A percentile compares a stretch with the other conserved stretches of the same genome.
Evolutionary conservation across 1,140 invertebrate species (phyloP).

Genomic region (Temnothorax nylanderi): DNA sequence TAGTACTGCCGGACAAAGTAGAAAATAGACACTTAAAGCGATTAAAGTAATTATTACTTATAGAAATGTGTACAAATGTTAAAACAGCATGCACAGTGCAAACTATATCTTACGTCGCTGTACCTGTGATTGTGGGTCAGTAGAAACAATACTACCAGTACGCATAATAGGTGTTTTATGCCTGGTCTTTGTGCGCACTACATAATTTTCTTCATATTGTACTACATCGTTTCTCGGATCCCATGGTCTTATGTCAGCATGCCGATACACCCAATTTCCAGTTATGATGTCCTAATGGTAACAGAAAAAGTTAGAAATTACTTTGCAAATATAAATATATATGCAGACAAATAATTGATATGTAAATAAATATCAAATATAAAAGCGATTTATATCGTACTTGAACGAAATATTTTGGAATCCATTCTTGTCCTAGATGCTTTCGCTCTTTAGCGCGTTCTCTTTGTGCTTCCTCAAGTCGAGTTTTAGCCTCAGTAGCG

Average conservation of each 20-base stretch:
- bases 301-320: background rate
- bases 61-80: constrained; percentile 47
- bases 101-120: constrained; percentile 55
- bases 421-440: constrained; percentile 88
- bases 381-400: constrained; percentile 75
- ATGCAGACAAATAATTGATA: background rate
- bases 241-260: constrained; percentile 92
- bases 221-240: constrained; percentile 93
- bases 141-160: constrained; percentile 88
- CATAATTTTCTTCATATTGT: constrained; percentile 92
- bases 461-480: constrained; percentile 94
- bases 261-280: constrained; percentile 92
- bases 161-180: constrained; percentile 90
- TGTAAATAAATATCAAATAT: constrained; percentile 7
- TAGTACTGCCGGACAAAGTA: constrained; percentile 9
- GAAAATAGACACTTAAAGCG: constrained; percentile 22
- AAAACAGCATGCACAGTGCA: constrained; percentile 48
- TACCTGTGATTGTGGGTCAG: constrained; percentile 86
- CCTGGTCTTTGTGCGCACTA: constrained; percentile 90
- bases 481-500: constrained; percentile 96
- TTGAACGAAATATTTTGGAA: constrained; percentile 90
- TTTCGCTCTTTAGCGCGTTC: constrained; percentile 89
- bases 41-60: constrained; percentile 38
- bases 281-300: constrained; percentile 86
- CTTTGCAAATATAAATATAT: background rate